These are phyloP conservation scores for Lysiphlebus fabarum DNA, from an alignment of 1,140 invertebrate species.

Conservation along the genomic window DNA sequence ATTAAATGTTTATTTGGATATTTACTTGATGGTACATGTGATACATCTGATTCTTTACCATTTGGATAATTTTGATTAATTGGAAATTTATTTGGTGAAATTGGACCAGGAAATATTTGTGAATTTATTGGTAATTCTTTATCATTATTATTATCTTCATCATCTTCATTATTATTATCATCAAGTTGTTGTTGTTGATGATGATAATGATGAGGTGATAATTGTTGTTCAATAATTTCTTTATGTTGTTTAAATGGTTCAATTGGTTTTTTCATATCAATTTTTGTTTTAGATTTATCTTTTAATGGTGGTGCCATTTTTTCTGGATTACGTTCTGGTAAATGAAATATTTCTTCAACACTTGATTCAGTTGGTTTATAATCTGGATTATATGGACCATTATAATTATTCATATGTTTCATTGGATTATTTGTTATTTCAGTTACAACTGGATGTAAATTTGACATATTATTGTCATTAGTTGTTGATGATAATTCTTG, in stretches of 20 bases:
- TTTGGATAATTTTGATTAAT: conserved; percentile 20
- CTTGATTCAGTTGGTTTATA: conserved; percentile 45
- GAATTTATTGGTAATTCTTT: background rate
- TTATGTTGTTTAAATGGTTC: conserved; percentile 42
- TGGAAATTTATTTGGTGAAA: conserved; percentile 41
- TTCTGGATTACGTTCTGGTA: conserved; percentile 31
- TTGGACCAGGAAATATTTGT: conserved; percentile 40
- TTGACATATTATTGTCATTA: conserved; percentile 13
- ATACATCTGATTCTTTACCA: conserved; percentile 19
- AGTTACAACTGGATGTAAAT: conserved; percentile 12
- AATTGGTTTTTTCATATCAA: conserved; percentile 45
- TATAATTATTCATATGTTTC: conserved; percentile 50
- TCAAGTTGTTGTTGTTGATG: conserved; percentile 1
- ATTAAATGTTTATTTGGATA: conserved; percentile 30
- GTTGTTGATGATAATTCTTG: no score
- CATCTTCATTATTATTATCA: no score
- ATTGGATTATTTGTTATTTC: conserved; percentile 46
- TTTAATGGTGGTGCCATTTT: conserved; percentile 35
- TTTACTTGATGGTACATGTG: conserved; percentile 15
- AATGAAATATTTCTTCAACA: conserved; percentile 46
- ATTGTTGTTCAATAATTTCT: conserved; percentile 33
- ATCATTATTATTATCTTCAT: no score
- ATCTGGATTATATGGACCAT: conserved; percentile 53
- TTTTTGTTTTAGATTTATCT: conserved; percentile 41
- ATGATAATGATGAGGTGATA: background rate